These are phyloP conservation scores for Xyrichtys novacula DNA, from an alignment of 2,797 vertebrate genomes.

Conservation along the genomic window DNA sequence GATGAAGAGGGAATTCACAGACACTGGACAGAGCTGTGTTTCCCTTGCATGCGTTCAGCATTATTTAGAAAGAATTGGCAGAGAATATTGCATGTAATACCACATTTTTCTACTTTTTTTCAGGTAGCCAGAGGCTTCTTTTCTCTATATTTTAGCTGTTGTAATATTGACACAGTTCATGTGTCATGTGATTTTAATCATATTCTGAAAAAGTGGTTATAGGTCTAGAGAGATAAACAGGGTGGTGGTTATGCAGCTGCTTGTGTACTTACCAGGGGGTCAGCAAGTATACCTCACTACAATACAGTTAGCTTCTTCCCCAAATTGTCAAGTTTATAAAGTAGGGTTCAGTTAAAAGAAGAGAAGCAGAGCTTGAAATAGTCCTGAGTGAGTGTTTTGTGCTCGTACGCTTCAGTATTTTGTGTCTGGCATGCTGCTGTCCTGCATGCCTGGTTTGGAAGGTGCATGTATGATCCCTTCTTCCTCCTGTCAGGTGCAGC, in stretches of 20 bases:
- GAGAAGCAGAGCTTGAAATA: background rate
- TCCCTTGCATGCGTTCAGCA: slow-evolving; percentile 33
- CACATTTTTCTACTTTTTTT: background rate
- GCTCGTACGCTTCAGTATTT: slow-evolving; percentile 25
- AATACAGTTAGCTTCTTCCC: too few species aligned
- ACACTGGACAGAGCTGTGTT: slow-evolving; percentile 9
- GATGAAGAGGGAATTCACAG: slow-evolving; percentile 23
- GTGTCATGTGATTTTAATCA: background rate
- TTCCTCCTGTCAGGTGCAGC: slow-evolving; percentile 84
- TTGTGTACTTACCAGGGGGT: slow-evolving; percentile 34
- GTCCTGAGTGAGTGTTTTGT: slow-evolving; percentile 21
- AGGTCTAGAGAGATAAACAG: slow-evolving; percentile 1
- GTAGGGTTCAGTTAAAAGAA: background rate
- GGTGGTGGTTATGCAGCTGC: slow-evolving; percentile 1
- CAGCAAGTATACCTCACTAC: background rate
- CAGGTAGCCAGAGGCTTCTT: background rate
- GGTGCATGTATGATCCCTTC: slow-evolving; percentile 12
- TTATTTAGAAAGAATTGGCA: background rate
- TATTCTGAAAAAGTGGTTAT: slow-evolving; percentile 12
- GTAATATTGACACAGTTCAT: background rate
- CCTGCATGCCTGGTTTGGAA: slow-evolving; percentile 43
- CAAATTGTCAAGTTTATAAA: slow-evolving; percentile 18
- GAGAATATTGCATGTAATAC: background rate
- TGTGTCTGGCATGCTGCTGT: slow-evolving; percentile 45
- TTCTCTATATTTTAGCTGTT: background rate